Percentiles rank a stretch among this genome's conserved stretches.
phyloP scores from a whole-genome alignment of 2,797 vertebrate genomes.

The Alectoris magna region DNA sequence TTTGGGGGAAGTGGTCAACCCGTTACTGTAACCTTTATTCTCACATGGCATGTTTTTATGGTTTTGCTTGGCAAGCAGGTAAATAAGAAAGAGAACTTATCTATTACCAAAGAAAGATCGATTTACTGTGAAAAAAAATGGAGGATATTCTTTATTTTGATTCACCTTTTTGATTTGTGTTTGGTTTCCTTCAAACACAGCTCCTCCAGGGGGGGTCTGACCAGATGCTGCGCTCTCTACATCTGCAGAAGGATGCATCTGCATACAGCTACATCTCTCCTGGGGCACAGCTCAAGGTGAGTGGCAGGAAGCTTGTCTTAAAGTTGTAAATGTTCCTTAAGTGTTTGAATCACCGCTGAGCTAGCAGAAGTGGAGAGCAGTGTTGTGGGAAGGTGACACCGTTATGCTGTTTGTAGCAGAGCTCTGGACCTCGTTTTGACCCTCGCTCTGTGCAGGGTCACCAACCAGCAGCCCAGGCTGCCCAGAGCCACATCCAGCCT shows the following conservation, averaged over 20 bases:
- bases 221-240: conserved; percentile 89
- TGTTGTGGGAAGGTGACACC: not conserved
- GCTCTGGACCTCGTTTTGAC: not conserved
- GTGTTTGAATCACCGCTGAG: not conserved
- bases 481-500: no score
- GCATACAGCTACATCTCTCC: conserved; percentile 90
- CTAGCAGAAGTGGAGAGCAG: not conserved
- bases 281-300: conserved; percentile 92
- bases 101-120: not conserved
- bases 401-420: not conserved
- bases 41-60: not conserved
- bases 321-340: not conserved
- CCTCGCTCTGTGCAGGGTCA: no score
- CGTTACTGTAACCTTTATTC: conserved; percentile 15
- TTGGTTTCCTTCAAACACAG: conserved; percentile 70
- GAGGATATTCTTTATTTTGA: not conserved
- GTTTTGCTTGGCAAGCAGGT: not conserved
- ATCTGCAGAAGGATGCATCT: conserved; percentile 91
- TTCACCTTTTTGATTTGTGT: not conserved
- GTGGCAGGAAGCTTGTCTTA: not conserved
- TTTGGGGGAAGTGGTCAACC: not conserved
- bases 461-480: no score
- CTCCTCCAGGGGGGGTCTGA: conserved; percentile 95
- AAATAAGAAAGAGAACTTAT: not conserved
- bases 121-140: not conserved